Evolutionary conservation across 2,797 vertebrate species (phyloP), one percentile per base, ranked within the genome.

Genomic region (Mus minutoides): DNA sequence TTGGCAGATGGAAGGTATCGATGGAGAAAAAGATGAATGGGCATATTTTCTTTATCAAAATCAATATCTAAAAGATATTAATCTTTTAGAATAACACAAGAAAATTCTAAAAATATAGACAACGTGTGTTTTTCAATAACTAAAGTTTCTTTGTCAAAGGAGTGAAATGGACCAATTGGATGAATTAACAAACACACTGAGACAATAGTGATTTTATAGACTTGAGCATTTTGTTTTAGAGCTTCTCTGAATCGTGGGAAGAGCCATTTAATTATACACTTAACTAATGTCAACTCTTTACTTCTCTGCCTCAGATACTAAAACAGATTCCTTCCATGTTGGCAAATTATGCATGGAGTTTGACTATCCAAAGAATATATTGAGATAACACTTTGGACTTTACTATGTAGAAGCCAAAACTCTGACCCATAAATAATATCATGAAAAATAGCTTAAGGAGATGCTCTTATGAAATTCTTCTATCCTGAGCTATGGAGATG

Each of bases 191-290:
- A 73, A 40, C 16, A 87, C 46, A 83, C 93, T 69, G 8, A 94
- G 58, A 40, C 71, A 12, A 71, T 76, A 8, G 69, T 69, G 31
- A 69, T 85, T 93, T 46, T 80, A 10, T 62, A 52, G 9, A 62
- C 84, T 75, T 89, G 22, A 56, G 54, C 75, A 58, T 71, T 94
- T 95, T 90, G 14, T 43, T 76, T 91, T 60, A 43, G n/a, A 73
- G 31, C 26, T 69, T 52, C 0, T 85, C 95, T 96, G 37, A 71
- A 79, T 40, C 49, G 90, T 3, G 58, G 73, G 54, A 92, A 54
- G 22, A 91, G 60, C 37, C 49, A 77, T 85, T 78, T 75, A 92
- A 67, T 69, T 88, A 90, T n/a, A 77, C 0, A 37, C 52, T 62
- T 80, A 31, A 69, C 12, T 77, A 19, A 67, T 80, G 31, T 84